Evolutionary conservation across 23 tunicate genomes (phyloP).

Genomic region (Phallusia fumigata): DNA sequence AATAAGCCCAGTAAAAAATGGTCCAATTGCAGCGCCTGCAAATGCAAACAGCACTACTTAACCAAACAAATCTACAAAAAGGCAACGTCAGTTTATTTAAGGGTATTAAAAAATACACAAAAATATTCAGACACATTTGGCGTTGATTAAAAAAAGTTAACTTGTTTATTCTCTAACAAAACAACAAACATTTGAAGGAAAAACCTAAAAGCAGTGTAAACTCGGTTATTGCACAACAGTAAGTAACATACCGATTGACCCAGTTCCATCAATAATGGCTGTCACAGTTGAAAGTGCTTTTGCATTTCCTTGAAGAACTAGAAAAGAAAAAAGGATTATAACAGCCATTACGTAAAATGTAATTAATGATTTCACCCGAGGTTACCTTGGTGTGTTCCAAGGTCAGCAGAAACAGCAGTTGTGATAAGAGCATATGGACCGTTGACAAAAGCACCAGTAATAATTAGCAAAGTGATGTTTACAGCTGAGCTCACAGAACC

Average conservation of each 20-base stretch:
- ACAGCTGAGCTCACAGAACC: conserved; percentile 59
- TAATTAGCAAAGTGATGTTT: conserved; percentile 48
- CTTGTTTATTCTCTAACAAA: not conserved
- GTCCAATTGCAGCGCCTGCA: conserved; percentile 94
- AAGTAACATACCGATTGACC: conserved; percentile 77
- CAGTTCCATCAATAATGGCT: conserved; percentile 97
- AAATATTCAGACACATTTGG: no score
- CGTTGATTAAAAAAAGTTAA: not conserved
- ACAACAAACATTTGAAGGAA: no score
- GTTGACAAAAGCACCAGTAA: conserved; percentile 91
- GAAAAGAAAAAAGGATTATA: conserved; percentile 10
- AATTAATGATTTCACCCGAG: no score
- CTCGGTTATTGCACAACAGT: not conserved
- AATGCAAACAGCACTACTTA: no score
- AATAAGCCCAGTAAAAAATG: conserved; percentile 74
- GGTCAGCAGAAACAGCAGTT: conserved; percentile 94
- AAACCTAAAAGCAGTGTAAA: not conserved
- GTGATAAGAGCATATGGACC: conserved; percentile 96
- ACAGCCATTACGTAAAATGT: not conserved
- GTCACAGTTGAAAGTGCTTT: conserved; percentile 93
- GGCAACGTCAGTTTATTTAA: no score
- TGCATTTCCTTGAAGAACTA: conserved; percentile 86
- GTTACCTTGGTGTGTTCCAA: conserved; percentile 85
- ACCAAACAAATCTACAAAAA: no score
- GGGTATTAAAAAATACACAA: no score